These are phyloP conservation scores for Clitarchus hookeri DNA, from an alignment of 2,888 invertebrate genomes.

Conservation along the genomic window DNA sequence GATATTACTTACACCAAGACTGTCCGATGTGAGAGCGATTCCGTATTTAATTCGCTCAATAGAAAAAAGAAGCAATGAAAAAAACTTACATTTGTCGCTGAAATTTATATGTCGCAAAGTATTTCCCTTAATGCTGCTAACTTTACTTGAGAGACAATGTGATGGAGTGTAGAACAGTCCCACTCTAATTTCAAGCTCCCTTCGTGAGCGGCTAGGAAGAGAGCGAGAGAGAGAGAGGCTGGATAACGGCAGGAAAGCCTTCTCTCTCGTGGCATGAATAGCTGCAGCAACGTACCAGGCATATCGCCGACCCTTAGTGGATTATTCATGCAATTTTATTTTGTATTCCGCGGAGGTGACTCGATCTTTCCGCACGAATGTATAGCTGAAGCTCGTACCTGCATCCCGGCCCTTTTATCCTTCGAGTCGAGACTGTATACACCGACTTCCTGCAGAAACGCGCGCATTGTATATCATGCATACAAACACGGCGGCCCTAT, in stretches of 20 bases:
- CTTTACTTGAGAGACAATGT: background rate
- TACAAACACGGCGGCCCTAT: background rate
- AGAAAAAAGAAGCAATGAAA: too few species aligned
- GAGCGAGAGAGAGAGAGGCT: background rate
- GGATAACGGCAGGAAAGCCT: background rate
- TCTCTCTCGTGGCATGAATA: background rate
- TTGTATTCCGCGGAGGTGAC: background rate
- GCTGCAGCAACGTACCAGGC: background rate
- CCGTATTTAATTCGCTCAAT: too few species aligned
- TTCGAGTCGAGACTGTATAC: background rate
- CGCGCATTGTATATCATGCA: slow-evolving; percentile 5
- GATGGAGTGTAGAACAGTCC: background rate
- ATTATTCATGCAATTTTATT: slow-evolving; percentile 14
- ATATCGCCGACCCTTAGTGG: slow-evolving; percentile 5
- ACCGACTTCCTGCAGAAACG: background rate
- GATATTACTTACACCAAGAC: too few species aligned
- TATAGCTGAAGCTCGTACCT: background rate
- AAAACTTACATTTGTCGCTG: too few species aligned
- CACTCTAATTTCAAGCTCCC: background rate
- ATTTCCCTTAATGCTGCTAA: background rate
- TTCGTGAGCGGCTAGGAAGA: background rate
- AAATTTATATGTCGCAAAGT: too few species aligned
- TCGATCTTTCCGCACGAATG: background rate
- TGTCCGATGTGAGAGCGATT: too few species aligned
- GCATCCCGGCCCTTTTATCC: too few species aligned